phyloP scores from a whole-genome alignment of 2,888 invertebrate genomes.

The Drosophila limbata region DNA sequence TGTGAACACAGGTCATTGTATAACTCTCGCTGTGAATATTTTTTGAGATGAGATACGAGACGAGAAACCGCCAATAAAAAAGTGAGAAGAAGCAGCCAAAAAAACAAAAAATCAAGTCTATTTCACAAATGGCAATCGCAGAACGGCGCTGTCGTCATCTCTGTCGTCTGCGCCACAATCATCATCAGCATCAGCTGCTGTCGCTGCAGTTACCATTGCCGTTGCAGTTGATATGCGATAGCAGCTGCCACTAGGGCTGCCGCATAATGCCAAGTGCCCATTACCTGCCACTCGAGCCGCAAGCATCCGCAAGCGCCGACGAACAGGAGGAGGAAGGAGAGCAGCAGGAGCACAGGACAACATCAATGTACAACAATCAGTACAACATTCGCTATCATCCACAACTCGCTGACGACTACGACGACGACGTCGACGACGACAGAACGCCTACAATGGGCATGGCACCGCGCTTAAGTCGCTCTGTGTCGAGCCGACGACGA shows the following conservation, averaged over 20 bases:
- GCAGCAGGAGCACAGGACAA: conserved; percentile 5
- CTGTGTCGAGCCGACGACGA: conserved; percentile 36
- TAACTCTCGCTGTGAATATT: conserved; percentile 1
- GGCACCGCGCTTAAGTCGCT: conserved; percentile 25
- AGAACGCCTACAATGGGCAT: conserved; percentile 15
- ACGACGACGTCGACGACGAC: neutral
- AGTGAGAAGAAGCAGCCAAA: conserved; percentile 3
- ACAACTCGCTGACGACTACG: conserved; percentile 16
- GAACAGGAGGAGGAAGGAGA: conserved; percentile 23
- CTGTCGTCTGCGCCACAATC: conserved; percentile 24
- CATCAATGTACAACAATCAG: conserved; percentile 11
- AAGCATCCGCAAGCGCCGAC: conserved; percentile 37
- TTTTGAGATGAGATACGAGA: neutral
- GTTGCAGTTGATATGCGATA: conserved; percentile 12
- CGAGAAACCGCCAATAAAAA: neutral
- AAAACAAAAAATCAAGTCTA: conserved; percentile 10
- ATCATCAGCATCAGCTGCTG: conserved; percentile 19
- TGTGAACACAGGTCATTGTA: conserved; percentile 11
- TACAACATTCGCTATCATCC: conserved; percentile 37
- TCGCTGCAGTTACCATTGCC: conserved; percentile 21
- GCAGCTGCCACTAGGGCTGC: conserved; percentile 32
- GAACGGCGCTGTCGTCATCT: conserved; percentile 45
- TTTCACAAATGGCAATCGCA: conserved; percentile 57
- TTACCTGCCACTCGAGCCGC: conserved; percentile 65
- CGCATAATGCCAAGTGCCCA: conserved; percentile 72